Conservation (phyloP, 1,140 invertebrate species). For the Zaprionus lachaisei region DNA sequence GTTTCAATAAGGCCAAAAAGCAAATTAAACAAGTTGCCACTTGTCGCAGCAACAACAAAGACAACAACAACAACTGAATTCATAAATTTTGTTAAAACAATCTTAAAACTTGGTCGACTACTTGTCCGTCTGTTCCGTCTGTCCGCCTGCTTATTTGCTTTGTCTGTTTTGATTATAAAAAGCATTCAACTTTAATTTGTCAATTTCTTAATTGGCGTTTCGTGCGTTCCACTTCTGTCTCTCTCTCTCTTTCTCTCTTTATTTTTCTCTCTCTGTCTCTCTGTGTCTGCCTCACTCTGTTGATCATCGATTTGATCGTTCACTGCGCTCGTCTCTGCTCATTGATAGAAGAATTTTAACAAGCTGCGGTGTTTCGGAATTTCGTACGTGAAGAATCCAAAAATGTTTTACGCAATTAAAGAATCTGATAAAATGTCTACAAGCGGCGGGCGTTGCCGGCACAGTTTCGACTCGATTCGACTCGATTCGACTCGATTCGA, state of each 20-base stretch:
- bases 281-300: neutral
- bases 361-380: conserved; percentile 81
- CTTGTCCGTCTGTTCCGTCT: conserved; percentile 23
- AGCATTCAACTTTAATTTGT: conserved; percentile 83
- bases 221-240: conserved; percentile 71
- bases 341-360: conserved; percentile 83
- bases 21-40: conserved; percentile 57
- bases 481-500: neutral
- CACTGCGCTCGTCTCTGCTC: conserved; percentile 44
- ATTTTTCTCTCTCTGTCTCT: neutral
- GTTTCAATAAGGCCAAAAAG: neutral
- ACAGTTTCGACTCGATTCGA: conserved; percentile 18
- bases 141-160: conserved; percentile 70
- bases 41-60: conserved; percentile 36
- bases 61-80: conserved; percentile 46
- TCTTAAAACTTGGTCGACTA: conserved; percentile 34
- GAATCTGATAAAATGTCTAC: conserved; percentile 82
- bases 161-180: conserved; percentile 83
- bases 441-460: conserved; percentile 55
- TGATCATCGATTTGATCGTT: conserved; percentile 50
- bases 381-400: conserved; percentile 83
- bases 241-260: neutral
- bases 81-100: conserved; percentile 61
- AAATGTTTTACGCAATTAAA: conserved; percentile 83
- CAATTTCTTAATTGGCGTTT: conserved; percentile 83